A percentile compares a stretch with the other conserved stretches of the same genome.
These are phyloP conservation scores for Drosophila quadrilineata DNA, from an alignment of 1,140 invertebrate genomes.

Conservation along the genomic window DNA sequence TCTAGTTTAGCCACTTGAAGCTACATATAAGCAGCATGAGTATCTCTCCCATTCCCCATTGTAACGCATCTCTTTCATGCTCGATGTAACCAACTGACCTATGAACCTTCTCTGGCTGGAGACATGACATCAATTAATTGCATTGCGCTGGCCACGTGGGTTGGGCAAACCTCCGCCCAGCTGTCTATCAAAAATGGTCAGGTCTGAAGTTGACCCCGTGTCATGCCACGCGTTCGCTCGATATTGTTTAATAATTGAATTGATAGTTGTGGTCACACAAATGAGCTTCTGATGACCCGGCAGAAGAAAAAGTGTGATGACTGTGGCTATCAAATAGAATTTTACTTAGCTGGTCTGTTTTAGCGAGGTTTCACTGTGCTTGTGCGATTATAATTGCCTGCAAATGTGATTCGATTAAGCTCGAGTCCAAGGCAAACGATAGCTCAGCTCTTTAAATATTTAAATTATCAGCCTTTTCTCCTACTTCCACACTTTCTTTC, in stretches of 20 bases:
- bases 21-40: neutral
- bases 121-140: constrained; percentile 36
- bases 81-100: neutral
- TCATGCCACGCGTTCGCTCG: constrained; percentile 11
- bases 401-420: constrained; percentile 6
- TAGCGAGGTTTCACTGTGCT: neutral
- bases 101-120: neutral
- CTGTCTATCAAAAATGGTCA: constrained; percentile 7
- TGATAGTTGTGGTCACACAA: constrained; percentile 18
- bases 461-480: constrained; percentile 14
- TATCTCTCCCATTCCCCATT: neutral
- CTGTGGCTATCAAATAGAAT: neutral
- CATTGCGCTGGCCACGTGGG: neutral
- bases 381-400: neutral
- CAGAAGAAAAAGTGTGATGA: constrained; percentile 3
- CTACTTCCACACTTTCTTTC: too few relatives aligned
- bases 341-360: neutral
- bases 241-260: constrained; percentile 43
- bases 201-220: constrained; percentile 5
- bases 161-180: too few relatives aligned
- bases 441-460: constrained; percentile 16
- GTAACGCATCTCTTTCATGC: too few relatives aligned
- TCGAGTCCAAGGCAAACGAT: neutral
- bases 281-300: constrained; percentile 31
- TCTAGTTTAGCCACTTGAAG: constrained; percentile 5